Evolutionary conservation across 2,113 vertebrate genomes (phyloP).

Genomic region (Canis aureus): DNA sequence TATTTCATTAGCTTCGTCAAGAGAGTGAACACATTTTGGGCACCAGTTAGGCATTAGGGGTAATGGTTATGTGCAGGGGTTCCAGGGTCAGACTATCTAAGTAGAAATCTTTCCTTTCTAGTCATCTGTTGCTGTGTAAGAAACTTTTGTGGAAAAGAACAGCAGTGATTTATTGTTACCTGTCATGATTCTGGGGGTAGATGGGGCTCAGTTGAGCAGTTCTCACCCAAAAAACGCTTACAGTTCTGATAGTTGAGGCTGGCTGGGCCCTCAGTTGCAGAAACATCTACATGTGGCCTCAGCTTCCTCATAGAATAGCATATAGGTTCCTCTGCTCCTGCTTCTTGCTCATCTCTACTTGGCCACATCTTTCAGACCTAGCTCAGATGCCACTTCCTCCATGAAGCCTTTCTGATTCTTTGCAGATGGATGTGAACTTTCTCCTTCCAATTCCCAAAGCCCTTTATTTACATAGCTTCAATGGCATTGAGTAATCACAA

Average conservation of each 20-base stretch:
- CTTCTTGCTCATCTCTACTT: not conserved
- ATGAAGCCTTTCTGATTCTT: not conserved
- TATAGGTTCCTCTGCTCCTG: not conserved
- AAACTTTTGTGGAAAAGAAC: not conserved
- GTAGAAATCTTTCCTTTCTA: not conserved
- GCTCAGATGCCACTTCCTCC: not conserved
- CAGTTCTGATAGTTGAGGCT: not conserved
- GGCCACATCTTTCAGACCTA: not conserved
- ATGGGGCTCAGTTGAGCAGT: not conserved
- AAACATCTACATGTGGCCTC: not conserved
- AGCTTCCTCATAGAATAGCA: not conserved
- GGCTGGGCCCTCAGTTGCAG: not conserved
- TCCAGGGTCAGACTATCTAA: not conserved
- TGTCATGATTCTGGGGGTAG: not conserved
- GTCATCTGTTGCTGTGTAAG: not conserved
- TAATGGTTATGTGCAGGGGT: not conserved
- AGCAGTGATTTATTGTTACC: not conserved
- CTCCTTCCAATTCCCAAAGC: not conserved
- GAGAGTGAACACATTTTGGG: not conserved
- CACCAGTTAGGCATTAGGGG: not conserved
- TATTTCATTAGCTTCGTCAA: not conserved
- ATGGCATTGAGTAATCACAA: not conserved
- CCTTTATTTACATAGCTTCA: not conserved
- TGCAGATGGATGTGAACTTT: not conserved
- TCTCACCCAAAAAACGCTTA: not conserved